A percentile compares a stretch with the other conserved stretches of the same genome.
Evolutionary conservation across 1,140 invertebrate species (phyloP).

Genomic region (Phymastichus coffea): DNA sequence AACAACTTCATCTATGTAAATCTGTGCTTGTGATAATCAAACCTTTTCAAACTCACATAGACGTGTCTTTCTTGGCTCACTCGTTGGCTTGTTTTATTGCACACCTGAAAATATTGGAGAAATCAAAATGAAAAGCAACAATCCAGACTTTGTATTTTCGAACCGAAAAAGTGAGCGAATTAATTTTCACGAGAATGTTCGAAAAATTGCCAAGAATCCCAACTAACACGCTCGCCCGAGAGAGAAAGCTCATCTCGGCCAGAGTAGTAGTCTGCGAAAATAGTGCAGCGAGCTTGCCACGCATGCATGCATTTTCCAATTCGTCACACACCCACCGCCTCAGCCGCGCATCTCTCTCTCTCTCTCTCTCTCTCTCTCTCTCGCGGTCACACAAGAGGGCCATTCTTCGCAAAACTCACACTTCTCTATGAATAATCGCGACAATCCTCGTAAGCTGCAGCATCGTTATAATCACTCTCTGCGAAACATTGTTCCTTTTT

Average conservation of each 20-base stretch:
- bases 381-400: slow-evolving; percentile 3
- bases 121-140: too few species aligned
- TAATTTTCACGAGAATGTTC: too few species aligned
- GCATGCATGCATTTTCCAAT: neutral
- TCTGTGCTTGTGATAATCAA: too few species aligned
- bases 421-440: slow-evolving; percentile 21
- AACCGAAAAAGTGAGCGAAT: too few species aligned
- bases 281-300: neutral
- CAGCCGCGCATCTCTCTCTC: neutral
- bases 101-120: too few species aligned
- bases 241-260: slow-evolving; percentile 14
- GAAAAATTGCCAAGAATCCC: too few species aligned
- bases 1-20: slow-evolving; percentile 53
- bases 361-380: too few species aligned
- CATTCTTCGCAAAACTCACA: slow-evolving; percentile 13
- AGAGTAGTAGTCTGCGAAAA: slow-evolving; percentile 22
- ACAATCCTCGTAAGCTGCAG: neutral
- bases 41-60: too few species aligned
- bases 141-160: too few species aligned
- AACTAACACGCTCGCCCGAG: too few species aligned
- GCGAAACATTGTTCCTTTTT: neutral
- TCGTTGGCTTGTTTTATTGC: too few species aligned
- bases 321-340: slow-evolving; percentile 24
- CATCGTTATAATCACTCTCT: neutral
- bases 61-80: too few species aligned